Percentiles rank a stretch among this genome's conserved stretches.
These are phyloP conservation scores for Syrphus vitripennis DNA, from an alignment of 2,888 invertebrate species.

Conservation along the genomic window DNA sequence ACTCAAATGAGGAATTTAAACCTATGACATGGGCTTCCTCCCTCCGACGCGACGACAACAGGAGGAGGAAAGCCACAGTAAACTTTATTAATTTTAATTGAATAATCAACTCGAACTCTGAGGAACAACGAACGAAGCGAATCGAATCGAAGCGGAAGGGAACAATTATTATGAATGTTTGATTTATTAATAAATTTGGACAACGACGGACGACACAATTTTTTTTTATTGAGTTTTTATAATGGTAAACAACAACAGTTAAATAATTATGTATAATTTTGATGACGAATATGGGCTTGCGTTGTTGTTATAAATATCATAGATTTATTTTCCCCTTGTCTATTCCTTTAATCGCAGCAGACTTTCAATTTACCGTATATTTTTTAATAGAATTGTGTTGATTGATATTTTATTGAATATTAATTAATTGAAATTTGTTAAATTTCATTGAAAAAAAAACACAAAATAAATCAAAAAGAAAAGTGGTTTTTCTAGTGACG, in stretches of 20 bases:
- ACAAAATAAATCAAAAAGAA: slow-evolving; percentile 7
- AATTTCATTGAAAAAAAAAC: slow-evolving; percentile 12
- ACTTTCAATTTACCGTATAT: neutral
- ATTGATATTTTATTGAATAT: neutral
- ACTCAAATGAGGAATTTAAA: slow-evolving; percentile 72
- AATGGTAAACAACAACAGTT: slow-evolving; percentile 2
- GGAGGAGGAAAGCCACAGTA: neutral
- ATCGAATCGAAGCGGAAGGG: slow-evolving; percentile 37
- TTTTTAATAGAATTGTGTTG: neutral
- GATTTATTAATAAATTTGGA: slow-evolving; percentile 33
- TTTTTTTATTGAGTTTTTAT: neutral
- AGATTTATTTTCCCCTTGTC: neutral
- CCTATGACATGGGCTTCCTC: neutral
- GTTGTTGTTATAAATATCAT: neutral
- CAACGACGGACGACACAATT: slow-evolving; percentile 72
- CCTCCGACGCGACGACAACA: neutral
- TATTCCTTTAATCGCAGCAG: neutral
- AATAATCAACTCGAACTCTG: neutral
- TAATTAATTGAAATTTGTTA: neutral
- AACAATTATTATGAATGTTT: slow-evolving; percentile 71
- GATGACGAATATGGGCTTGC: slow-evolving; percentile 21
- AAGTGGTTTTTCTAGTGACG: neutral
- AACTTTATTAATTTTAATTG: neutral
- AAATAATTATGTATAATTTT: neutral
- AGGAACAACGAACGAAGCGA: neutral